Base-by-base conservation (phyloP, 2,797 vertebrate genomes). In the Molossus molossus region DNA sequence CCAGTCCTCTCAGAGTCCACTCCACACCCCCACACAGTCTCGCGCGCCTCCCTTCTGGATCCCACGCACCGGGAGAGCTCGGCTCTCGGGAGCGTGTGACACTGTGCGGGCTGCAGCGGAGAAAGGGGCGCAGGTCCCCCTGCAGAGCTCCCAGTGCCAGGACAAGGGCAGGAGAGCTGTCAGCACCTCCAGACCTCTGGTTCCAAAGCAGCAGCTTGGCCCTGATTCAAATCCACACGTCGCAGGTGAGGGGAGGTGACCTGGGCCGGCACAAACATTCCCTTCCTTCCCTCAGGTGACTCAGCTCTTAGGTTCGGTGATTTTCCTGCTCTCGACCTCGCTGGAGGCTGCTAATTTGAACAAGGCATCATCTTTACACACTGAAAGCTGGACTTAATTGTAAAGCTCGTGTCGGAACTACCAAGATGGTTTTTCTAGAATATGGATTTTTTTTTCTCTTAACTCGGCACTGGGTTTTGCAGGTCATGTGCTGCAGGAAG, bases 261-360 rank as follows among this genome's bases (percentile, higher is more conserved):
- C 37, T 15, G 13, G 45, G 79, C 94, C 97, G 97, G 95, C 33
- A 98, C 97, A 97, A 98, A 96, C 95, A 97, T 92, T 97, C 95
- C 89, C 90, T 90, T 97, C 89, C 90, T 90, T 97, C 96, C 91
- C 90, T 60, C 96, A 64, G 77, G 87, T 97, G 97, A 97, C 53
- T 5, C 64, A 97, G 97, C 95, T 97, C 95, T 98, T 97, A 83
- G 58, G 95, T 96, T 95, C 95, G 55, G 45, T 96, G 53, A 92
- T 96, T 85, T 70, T 94, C 93, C 27, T 20, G 37, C 70, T 82
- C 81, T 58, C 17, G 64, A 82, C 50, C 37, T 87, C 64, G 53
- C 92, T 90, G 96, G 96, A 77, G 45, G 80, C 67, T 94, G 87
- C 84, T 80, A 33, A 73, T 90, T 90, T 93, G 53, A 83, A 67